phyloP scores from a whole-genome alignment of 2,888 invertebrate genomes.

The Ypsolopha sequella region DNA sequence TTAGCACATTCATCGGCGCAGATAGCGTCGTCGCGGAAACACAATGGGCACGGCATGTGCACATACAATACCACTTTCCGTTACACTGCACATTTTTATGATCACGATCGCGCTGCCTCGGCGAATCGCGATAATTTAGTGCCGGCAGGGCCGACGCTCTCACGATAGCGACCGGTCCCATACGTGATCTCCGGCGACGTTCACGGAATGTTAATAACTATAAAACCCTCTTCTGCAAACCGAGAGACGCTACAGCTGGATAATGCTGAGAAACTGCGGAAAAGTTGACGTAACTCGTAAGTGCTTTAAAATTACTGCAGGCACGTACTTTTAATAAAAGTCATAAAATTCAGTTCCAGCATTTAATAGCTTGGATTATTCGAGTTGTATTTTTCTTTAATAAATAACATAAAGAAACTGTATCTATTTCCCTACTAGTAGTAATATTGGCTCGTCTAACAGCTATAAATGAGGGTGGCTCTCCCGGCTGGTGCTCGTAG shows the following conservation, averaged over 20 bases:
- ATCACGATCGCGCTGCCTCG: constrained; percentile 20
- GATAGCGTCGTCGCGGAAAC: not conserved
- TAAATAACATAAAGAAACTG: not conserved
- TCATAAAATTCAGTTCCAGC: no score
- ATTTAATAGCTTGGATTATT: no score
- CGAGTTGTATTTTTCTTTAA: not conserved
- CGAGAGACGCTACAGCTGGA: not conserved
- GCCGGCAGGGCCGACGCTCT: constrained; percentile 14
- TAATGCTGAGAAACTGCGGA: constrained; percentile 2
- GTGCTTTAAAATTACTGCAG: not conserved
- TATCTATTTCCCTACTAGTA: not conserved
- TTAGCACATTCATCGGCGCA: not conserved
- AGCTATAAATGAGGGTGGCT: not conserved
- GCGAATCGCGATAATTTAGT: constrained; percentile 6
- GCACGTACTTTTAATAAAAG: not conserved
- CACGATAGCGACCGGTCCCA: constrained; percentile 39
- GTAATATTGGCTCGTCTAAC: not conserved
- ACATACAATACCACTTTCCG: constrained; percentile 23
- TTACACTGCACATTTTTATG: constrained; percentile 50
- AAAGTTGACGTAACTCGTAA: not conserved
- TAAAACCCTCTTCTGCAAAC: constrained; percentile 4
- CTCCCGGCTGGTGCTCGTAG: not conserved
- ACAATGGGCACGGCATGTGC: not conserved
- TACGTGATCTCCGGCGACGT: constrained; percentile 58
- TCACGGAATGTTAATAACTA: constrained; percentile 40